Conservation (phyloP, 2,113 vertebrate species). For the Corythaixoides concolor region DNA sequence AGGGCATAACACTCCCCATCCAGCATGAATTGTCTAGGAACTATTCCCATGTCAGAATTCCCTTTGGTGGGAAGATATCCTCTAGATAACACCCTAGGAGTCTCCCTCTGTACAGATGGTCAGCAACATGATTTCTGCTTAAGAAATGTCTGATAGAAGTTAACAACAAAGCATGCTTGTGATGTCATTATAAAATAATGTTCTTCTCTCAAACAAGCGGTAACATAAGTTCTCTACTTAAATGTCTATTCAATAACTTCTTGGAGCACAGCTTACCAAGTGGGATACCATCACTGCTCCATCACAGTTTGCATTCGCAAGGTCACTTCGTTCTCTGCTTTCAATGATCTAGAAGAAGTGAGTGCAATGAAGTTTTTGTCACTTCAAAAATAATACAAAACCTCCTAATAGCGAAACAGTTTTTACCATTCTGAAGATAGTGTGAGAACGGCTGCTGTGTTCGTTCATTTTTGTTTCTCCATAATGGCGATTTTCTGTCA, state of each 20-base stretch:
- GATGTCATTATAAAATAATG: neutral
- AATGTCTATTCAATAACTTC: neutral
- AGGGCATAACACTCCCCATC: neutral
- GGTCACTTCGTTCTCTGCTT: conserved; percentile 87
- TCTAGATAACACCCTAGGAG: neutral
- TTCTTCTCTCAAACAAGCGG: neutral
- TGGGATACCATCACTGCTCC: conserved; percentile 95
- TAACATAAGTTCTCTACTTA: neutral
- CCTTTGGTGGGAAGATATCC: neutral
- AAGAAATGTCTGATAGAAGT: neutral
- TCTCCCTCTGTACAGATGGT: neutral
- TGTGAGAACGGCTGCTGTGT: conserved; percentile 93
- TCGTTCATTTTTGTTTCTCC: conserved; percentile 97
- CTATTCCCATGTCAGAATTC: neutral
- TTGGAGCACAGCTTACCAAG: conserved; percentile 77
- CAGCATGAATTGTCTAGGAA: neutral
- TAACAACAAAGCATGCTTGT: neutral
- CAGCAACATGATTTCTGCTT: neutral
- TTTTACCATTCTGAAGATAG: conserved; percentile 95
- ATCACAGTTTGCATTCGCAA: conserved; percentile 79
- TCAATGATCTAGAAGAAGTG: conserved; percentile 85
- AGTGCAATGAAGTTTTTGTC: neutral
- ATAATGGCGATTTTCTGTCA: conserved; percentile 90
- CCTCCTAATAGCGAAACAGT: neutral
- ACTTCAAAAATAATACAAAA: neutral